Evolutionary conservation across 1,140 invertebrate species (phyloP), one percentile per base, ranked within the genome.

Genomic region (Cecropterus lyciades): DNA sequence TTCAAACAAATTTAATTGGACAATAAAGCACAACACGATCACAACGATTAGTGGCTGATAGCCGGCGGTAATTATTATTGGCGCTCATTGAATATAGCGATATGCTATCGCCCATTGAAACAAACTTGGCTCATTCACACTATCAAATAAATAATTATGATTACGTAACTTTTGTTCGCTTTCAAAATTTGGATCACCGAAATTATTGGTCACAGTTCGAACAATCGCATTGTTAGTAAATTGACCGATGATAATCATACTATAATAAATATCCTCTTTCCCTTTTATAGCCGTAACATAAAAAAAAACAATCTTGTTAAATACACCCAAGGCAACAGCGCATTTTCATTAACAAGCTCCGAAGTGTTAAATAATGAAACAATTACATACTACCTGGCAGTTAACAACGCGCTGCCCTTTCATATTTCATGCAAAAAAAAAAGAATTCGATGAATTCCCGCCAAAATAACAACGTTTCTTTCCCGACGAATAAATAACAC

Each of bases 71-170:
- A 83, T 85, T 82, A 84, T 82, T 79, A 84, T 74, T 76, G 70
- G 56, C 60, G 68, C 59, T 86, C 79, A 86, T 86, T 86, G 82
- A 86, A 86, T 86, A 80, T 76, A 79, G 62, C 67, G 65, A 53
- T 79, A 74, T 62, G 56, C 37, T 63, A 69, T 76, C 55, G 30
- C 55, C 57, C 71, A 79, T 76, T 81, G 65, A 72, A 69, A 68
- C 66, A 24, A 51, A 68, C 56, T 40, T 70, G 62, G 15, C 49
- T 37, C 55, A 62, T 63, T 72, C 52, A 62, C 51, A 51, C 46
- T 56, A 52, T 46, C 33, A 33, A 48, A 43, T 17, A 30, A 51
- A 43, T 17, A 30, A 51, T 49, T 48, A 53, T 65, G 43, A 46
- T 70, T 63, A 63, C 30, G 30, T 33, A 33, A 33, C 1, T 33